Conservation (phyloP, 2,888 invertebrate species). For the Abscondita cerata region DNA sequence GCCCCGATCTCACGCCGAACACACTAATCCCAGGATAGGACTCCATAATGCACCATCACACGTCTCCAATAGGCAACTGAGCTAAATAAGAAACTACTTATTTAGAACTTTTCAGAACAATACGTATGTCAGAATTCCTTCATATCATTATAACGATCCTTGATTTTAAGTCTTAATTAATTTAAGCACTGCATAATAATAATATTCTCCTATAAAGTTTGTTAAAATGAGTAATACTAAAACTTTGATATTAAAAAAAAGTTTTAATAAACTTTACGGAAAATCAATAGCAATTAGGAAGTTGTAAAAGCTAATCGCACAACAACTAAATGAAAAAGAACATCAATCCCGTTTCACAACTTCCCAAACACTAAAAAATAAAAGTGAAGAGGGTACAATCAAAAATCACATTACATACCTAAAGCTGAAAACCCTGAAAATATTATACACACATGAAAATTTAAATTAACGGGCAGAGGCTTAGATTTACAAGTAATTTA, state of each 20-base stretch:
- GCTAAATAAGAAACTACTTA: constrained; percentile 53
- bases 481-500: neutral
- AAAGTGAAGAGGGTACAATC: constrained; percentile 24
- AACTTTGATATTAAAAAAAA: neutral
- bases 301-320: constrained; percentile 3
- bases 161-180: constrained; percentile 3
- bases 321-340: neutral
- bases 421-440: constrained; percentile 49
- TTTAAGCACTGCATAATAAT: constrained; percentile 1
- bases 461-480: constrained; percentile 8
- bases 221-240: neutral
- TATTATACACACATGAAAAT: constrained; percentile 31
- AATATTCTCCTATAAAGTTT: neutral
- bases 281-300: neutral
- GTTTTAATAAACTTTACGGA: constrained; percentile 3
- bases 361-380: constrained; percentile 6
- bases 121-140: constrained; percentile 24
- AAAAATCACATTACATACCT: constrained; percentile 47
- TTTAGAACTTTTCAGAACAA: constrained; percentile 36
- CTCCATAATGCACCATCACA: constrained; percentile 40
- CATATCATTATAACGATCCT: constrained; percentile 14
- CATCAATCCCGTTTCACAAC: constrained; percentile 1
- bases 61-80: constrained; percentile 53
- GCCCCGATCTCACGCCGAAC: constrained; percentile 42
- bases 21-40: constrained; percentile 41